Conservation (phyloP, 2,797 vertebrate species). For the Heliangelus exortis region DNA sequence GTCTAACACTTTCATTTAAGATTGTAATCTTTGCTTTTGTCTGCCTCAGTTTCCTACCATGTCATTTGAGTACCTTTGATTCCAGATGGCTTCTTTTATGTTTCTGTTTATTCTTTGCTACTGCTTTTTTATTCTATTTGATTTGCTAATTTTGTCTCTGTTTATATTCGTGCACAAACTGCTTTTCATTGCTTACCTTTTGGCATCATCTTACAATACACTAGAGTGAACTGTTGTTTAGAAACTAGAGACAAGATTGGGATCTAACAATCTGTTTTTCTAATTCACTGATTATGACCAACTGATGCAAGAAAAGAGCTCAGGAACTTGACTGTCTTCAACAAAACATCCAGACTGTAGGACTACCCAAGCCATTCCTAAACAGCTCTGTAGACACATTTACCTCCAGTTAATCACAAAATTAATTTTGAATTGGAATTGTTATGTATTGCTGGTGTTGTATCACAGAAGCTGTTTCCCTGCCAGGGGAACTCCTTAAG, state of each 20-base stretch:
- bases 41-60: constrained; percentile 67
- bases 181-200: constrained; percentile 56
- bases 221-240: neutral
- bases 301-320: neutral
- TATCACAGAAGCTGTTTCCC: neutral
- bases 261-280: neutral
- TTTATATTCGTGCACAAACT: constrained; percentile 51
- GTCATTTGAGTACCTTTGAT: constrained; percentile 51
- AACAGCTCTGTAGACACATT: neutral
- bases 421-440: neutral
- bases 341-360: neutral
- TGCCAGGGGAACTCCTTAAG: neutral
- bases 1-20: constrained; percentile 35
- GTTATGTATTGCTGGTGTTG: neutral
- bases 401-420: neutral
- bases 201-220: neutral
- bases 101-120: constrained; percentile 47
- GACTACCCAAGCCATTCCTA: neutral
- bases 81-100: constrained; percentile 58
- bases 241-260: neutral
- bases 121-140: constrained; percentile 62
- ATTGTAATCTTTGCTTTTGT: constrained; percentile 47
- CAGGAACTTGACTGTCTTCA: neutral
- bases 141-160: constrained; percentile 61
- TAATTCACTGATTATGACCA: neutral